These are phyloP conservation scores for Camelus bactrianus DNA, from an alignment of 2,113 vertebrate species.

Conservation along the genomic window DNA sequence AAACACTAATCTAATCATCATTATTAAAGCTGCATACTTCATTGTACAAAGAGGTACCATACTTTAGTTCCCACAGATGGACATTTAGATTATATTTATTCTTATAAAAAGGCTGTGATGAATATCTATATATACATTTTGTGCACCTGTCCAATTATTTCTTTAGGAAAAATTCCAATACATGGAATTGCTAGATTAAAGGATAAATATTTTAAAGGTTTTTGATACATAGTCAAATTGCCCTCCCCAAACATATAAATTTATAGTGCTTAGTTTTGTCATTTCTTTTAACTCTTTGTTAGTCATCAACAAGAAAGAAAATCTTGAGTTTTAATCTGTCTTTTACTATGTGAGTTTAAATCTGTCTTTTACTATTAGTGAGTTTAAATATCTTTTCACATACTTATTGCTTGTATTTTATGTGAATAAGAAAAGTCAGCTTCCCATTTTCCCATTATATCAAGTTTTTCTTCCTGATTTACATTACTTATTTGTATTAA, in stretches of 20 bases:
- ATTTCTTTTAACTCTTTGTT: conserved; percentile 22
- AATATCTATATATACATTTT: conserved; percentile 11
- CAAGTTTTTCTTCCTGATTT: conserved; percentile 24
- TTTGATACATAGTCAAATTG: not conserved
- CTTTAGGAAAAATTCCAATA: conserved; percentile 53
- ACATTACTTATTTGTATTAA: not conserved
- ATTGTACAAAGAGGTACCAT: not conserved
- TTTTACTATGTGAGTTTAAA: conserved; percentile 48
- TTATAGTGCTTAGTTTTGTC: conserved; percentile 25
- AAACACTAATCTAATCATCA: conserved; percentile 34
- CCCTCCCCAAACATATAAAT: conserved; percentile 17
- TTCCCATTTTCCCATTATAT: conserved; percentile 8
- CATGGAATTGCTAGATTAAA: not conserved
- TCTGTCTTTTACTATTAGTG: conserved; percentile 7
- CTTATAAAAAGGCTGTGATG: conserved; percentile 30
- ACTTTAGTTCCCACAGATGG: not conserved
- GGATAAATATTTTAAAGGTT: conserved; percentile 34
- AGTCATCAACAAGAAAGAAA: not conserved
- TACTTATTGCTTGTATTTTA: conserved; percentile 32
- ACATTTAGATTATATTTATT: not conserved
- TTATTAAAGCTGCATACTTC: not conserved
- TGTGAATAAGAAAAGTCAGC: not conserved
- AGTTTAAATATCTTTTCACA: conserved; percentile 33
- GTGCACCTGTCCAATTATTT: conserved; percentile 38
- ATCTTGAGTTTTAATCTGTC: not conserved